Conservation (phyloP, 2,888 invertebrate species). For the Polydrusus tereticollis region DNA sequence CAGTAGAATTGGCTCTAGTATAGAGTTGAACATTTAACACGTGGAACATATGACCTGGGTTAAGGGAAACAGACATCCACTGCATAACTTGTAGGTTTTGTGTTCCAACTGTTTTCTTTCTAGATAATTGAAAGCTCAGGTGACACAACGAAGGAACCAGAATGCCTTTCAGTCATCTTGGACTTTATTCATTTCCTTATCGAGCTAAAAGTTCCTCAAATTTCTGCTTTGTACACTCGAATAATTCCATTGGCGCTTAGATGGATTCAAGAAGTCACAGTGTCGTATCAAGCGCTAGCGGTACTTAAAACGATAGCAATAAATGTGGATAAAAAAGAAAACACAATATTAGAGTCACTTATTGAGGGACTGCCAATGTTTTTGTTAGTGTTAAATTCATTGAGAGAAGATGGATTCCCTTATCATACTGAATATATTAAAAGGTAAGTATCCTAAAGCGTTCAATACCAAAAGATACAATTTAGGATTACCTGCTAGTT, state of each 20-base stretch:
- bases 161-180: conserved; percentile 69
- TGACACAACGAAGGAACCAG: conserved; percentile 58
- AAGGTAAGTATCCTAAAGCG: conserved; percentile 20
- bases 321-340: conserved; percentile 56
- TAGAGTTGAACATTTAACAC: too few relatives aligned
- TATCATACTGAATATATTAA: conserved; percentile 59
- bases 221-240: conserved; percentile 64
- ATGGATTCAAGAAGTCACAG: conserved; percentile 68
- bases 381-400: conserved; percentile 62
- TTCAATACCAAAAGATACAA: not conserved
- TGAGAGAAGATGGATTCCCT: conserved; percentile 57
- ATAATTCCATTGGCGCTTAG: conserved; percentile 67
- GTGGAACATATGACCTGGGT: too few relatives aligned
- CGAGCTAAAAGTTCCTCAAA: conserved; percentile 64
- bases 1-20: too few relatives aligned
- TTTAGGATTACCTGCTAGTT: too few relatives aligned
- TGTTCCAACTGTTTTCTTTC: conserved; percentile 35
- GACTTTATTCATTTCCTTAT: conserved; percentile 69
- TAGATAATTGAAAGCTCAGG: conserved; percentile 57
- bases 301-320: conserved; percentile 66
- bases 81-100: too few relatives aligned
- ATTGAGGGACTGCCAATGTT: conserved; percentile 65
- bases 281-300: conserved; percentile 66
- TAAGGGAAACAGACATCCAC: too few relatives aligned
- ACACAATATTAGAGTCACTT: conserved; percentile 59